Evolutionary conservation across 2,797 vertebrate genomes (phyloP).

Genomic region (Hemibagrus guttatus): DNA sequence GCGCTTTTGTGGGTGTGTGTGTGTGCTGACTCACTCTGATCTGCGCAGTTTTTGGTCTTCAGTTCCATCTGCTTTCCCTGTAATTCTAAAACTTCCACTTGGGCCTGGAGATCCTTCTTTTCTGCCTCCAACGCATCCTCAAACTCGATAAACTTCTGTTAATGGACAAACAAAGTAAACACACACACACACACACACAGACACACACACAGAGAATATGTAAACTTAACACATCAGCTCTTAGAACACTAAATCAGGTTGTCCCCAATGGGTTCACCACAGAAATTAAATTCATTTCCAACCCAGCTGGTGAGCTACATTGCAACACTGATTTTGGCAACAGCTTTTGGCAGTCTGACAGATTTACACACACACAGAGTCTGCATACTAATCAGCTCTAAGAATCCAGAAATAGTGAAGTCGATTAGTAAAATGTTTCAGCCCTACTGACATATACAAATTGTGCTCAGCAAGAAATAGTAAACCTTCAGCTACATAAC

Average conservation of each 20-base stretch:
- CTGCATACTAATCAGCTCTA: not conserved
- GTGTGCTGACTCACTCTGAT: slow-evolving; percentile 86
- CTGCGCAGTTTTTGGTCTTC: slow-evolving; percentile 94
- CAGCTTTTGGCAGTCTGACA: not conserved
- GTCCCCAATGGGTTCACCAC: not conserved
- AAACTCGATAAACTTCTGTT: slow-evolving; percentile 94
- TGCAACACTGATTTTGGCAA: not conserved
- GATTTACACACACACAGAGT: not conserved
- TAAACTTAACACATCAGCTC: not conserved
- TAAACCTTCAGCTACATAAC: not conserved
- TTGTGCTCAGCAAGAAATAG: not conserved
- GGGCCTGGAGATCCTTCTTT: slow-evolving; percentile 94
- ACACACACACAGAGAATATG: not conserved
- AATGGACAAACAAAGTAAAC: not conserved
- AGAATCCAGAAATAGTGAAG: too few species aligned
- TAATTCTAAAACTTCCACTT: slow-evolving; percentile 92
- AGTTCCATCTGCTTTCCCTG: slow-evolving; percentile 94
- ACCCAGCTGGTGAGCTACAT: not conserved
- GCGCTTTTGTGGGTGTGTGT: not conserved
- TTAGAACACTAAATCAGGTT: not conserved
- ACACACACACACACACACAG: slow-evolving; percentile 13
- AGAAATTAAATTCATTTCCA: slow-evolving; percentile 9
- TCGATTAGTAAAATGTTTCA: not conserved
- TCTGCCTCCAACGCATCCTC: slow-evolving; percentile 97
- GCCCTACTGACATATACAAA: not conserved